Conservation (phyloP, 64 coral and sea anemone species). For the Pocillopora verrucosa region DNA sequence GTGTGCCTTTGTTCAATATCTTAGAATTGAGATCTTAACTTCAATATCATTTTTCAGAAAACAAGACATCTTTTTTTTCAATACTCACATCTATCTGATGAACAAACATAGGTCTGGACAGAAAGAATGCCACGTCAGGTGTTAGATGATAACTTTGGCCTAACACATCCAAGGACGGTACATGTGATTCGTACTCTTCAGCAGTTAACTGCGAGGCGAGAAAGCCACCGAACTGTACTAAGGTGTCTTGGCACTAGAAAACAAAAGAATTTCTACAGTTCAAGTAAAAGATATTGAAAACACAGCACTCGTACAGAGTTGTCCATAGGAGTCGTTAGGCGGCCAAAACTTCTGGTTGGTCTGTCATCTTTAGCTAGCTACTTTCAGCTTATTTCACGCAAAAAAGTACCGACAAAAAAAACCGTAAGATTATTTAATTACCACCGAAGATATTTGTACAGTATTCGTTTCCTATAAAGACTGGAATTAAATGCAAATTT, state of each 20-base stretch:
- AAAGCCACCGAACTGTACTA: conserved; percentile 99
- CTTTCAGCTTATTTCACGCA: no score
- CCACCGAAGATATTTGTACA: no score
- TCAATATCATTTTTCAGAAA: neutral
- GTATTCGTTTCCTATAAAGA: no score
- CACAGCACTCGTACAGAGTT: no score
- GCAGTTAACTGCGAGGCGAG: conserved; percentile 89
- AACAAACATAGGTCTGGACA: conserved; percentile 94
- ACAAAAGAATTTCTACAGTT: neutral
- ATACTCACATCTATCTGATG: conserved; percentile 89
- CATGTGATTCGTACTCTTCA: conserved; percentile 83
- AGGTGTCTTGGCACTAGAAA: conserved; percentile 92
- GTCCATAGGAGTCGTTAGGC: no score
- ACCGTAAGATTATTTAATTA: no score
- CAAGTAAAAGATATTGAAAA: neutral
- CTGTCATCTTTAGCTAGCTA: no score
- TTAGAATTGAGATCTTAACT: neutral
- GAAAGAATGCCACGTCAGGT: conserved; percentile 91
- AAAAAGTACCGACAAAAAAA: no score
- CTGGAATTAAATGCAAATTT: no score
- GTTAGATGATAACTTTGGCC: conserved; percentile 88
- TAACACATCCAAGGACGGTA: conserved; percentile 77
- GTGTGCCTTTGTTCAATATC: no score
- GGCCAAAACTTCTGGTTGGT: no score
- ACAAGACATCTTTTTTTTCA: neutral